Conservation (phyloP, 2,797 vertebrate species). For the Danio albolineatus region DNA sequence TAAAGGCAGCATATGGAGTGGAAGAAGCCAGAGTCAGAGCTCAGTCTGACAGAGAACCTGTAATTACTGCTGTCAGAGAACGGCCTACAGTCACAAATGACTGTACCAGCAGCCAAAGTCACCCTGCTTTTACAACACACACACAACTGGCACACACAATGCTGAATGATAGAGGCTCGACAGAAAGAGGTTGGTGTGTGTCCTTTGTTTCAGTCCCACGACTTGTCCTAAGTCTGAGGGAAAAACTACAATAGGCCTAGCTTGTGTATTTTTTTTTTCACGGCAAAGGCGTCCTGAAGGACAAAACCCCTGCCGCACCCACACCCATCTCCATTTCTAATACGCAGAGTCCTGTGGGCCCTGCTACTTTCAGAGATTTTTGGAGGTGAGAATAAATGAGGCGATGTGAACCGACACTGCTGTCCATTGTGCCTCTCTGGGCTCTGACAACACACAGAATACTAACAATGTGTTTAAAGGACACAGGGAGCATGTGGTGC, state of each 20-base stretch:
- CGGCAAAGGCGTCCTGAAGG: slow-evolving; percentile 26
- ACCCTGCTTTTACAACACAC: slow-evolving; percentile 54
- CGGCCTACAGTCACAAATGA: slow-evolving; percentile 47
- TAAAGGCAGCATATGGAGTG: slow-evolving; percentile 17
- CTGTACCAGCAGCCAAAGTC: slow-evolving; percentile 30
- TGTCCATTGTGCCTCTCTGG: slow-evolving; percentile 67
- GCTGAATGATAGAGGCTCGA: slow-evolving; percentile 10
- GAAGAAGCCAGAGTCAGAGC: slow-evolving; percentile 29
- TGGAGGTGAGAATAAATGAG: slow-evolving; percentile 51
- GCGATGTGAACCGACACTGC: slow-evolving; percentile 61
- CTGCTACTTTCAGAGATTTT: slow-evolving; percentile 32
- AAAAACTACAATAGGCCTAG: neutral
- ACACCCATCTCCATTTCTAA: slow-evolving; percentile 53
- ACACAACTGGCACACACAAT: slow-evolving; percentile 39
- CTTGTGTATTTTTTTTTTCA: slow-evolving; percentile 19
- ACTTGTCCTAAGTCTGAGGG: neutral
- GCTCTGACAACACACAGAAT: slow-evolving; percentile 66
- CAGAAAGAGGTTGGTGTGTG: slow-evolving; percentile 7
- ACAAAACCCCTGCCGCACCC: slow-evolving; percentile 31
- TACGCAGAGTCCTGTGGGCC: slow-evolving; percentile 44
- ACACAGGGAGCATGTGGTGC: slow-evolving; percentile 60
- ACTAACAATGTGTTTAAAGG: slow-evolving; percentile 68
- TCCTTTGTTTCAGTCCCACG: neutral
- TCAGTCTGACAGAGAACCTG: slow-evolving; percentile 40
- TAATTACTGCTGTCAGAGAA: slow-evolving; percentile 50